These are phyloP conservation scores for Lepidonotus clava DNA, from an alignment of 2,888 invertebrate species.

Conservation along the genomic window DNA sequence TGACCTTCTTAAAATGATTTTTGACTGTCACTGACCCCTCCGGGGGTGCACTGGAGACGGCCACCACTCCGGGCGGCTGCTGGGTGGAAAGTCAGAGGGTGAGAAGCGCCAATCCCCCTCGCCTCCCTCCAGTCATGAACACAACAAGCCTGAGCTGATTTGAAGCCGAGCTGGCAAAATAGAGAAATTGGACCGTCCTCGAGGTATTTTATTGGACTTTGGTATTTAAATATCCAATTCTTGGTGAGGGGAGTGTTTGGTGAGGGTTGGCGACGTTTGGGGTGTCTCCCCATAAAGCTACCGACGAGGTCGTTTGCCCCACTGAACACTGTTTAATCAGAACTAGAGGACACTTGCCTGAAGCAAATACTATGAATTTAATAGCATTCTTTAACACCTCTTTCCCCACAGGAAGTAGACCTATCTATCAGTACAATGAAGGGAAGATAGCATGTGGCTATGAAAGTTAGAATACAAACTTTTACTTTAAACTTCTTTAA, in stretches of 20 bases:
- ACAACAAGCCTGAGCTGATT: constrained; percentile 28
- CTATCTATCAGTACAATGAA: too few species aligned
- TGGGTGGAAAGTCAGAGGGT: not conserved
- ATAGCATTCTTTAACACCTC: not conserved
- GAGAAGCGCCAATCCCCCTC: constrained; percentile 20
- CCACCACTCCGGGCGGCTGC: not conserved
- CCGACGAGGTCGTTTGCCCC: not conserved
- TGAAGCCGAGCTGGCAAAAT: not conserved
- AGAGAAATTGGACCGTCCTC: not conserved
- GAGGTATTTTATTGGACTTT: constrained; percentile 35
- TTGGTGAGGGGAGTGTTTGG: not conserved
- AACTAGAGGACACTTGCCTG: not conserved
- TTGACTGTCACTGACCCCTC: not conserved
- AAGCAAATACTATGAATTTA: constrained; percentile 1
- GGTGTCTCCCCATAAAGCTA: not conserved
- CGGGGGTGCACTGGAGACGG: not conserved
- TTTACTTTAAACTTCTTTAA: too few species aligned
- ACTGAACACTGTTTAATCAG: not conserved
- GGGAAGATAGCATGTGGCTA: too few species aligned
- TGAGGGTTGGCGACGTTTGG: not conserved
- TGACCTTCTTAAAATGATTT: constrained; percentile 49
- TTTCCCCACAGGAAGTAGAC: too few species aligned
- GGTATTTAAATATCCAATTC: constrained; percentile 40
- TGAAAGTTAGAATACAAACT: too few species aligned
- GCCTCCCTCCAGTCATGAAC: not conserved